Conservation (phyloP, 2,888 invertebrate genomes). For the Eupithecia dodoneata region DNA sequence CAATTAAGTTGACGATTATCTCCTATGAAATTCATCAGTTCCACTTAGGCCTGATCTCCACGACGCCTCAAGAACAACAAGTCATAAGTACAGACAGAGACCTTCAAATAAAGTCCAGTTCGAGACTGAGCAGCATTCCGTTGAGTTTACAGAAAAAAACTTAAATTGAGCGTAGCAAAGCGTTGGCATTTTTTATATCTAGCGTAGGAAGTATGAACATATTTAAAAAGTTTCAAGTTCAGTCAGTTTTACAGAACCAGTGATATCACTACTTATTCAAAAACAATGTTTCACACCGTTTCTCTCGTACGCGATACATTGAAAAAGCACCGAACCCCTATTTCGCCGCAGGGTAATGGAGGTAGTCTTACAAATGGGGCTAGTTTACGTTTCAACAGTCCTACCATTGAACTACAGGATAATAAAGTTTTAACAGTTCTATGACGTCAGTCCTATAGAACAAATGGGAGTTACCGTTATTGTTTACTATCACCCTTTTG, state of each 20-base stretch:
- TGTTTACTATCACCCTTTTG: too few relatives aligned
- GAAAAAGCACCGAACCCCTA: too few relatives aligned
- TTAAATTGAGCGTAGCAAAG: neutral
- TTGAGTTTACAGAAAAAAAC: conserved; percentile 24
- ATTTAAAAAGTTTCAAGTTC: neutral
- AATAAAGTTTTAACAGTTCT: too few relatives aligned
- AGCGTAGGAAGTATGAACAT: neutral
- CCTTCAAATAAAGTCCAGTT: conserved; percentile 24
- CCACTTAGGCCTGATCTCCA: neutral
- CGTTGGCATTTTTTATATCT: neutral
- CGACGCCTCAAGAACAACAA: neutral
- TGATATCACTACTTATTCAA: neutral
- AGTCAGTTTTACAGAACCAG: neutral
- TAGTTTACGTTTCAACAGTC: too few relatives aligned
- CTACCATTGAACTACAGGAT: too few relatives aligned
- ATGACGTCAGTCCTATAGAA: too few relatives aligned
- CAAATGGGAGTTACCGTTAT: too few relatives aligned
- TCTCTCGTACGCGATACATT: too few relatives aligned
- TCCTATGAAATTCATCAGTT: neutral
- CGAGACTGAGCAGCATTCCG: conserved; percentile 27
- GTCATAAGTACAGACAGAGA: conserved; percentile 6
- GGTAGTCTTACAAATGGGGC: too few relatives aligned
- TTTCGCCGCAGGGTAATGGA: too few relatives aligned
- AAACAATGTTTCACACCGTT: too few relatives aligned
- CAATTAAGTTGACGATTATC: neutral